These are phyloP conservation scores for Panopea generosa DNA, from an alignment of 2,888 invertebrate species.

Conservation along the genomic window DNA sequence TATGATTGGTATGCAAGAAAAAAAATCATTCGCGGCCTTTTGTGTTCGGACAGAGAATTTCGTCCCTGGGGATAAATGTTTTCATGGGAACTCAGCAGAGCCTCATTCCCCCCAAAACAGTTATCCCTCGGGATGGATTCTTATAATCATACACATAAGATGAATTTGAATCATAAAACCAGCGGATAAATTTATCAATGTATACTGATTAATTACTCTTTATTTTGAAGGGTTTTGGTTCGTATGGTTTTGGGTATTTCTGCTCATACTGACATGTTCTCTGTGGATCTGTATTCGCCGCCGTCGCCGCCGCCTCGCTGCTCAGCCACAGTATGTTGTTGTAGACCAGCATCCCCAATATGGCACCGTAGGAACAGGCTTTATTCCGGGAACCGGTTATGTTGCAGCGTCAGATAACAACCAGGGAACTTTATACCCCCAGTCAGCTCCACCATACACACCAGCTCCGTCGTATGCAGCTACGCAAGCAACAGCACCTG, in stretches of 20 bases:
- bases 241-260: slow-evolving; percentile 66
- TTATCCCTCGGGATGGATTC: too few species aligned
- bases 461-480: slow-evolving; percentile 16
- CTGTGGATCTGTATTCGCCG: slow-evolving; percentile 66
- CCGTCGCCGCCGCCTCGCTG: slow-evolving; percentile 48
- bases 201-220: too few species aligned
- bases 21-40: too few species aligned
- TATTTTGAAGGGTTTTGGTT: slow-evolving; percentile 74
- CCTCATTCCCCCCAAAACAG: too few species aligned
- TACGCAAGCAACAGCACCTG: slow-evolving; percentile 52
- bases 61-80: too few species aligned
- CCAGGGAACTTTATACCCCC: too few species aligned
- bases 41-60: too few species aligned
- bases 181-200: too few species aligned
- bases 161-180: too few species aligned
- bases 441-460: neutral
- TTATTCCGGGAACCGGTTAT: neutral
- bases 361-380: slow-evolving; percentile 55
- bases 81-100: too few species aligned
- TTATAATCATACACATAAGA: too few species aligned
- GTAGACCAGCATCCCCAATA: slow-evolving; percentile 56
- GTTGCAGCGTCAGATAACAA: neutral
- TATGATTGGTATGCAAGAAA: too few species aligned
- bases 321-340: slow-evolving; percentile 60
- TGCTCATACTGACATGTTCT: slow-evolving; percentile 61